Evolutionary conservation across 2,797 vertebrate genomes (phyloP), one percentile per base, ranked within the genome.

Genomic region (Carapus acus): DNA sequence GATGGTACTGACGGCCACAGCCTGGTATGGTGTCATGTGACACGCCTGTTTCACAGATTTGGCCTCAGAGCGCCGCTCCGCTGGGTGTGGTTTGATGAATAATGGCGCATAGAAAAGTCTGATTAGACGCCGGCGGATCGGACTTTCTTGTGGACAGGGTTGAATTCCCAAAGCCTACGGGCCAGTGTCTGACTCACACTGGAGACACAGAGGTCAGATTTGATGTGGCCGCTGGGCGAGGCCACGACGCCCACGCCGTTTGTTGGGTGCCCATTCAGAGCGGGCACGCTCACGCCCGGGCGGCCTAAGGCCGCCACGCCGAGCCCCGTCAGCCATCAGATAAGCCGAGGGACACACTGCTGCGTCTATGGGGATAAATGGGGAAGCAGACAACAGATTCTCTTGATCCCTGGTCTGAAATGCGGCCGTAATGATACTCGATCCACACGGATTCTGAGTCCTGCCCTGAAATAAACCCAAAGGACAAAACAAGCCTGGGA

Each of bases 341-440:
- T 81, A 79, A 74, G 68, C 17, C 1, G 36, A 34, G 48, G 17
- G 55, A 70, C 4, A 78, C 69, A 80, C 53, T 61, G 59, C 55
- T 43, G 45, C 1, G 37, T 51, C 64, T 76, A 44, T 72, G 45
- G 23, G 16, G 23, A 47, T 24, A 23, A 62, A 54, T 48, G 50
- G 61, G 13, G 58, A 23, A 14, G 43, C 22, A 17, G 34, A 59
- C 36, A 47, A 61, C 20, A 45, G 19, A 40, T 50, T 59, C 56
- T 71, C 33, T 31, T 19, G 53, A 62, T 45, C 49, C 44, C 33
- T 68, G 55, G 59, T 47, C 59, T 58, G 54, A 49, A 70, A 55
- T 67, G 58, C 64, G 33, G 56, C 21, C 31, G 42, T 54, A 48
- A 76, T 61, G 57, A 18, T 42, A 63, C 65, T 59, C 55, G 61